Percentiles rank a stretch among this genome's conserved stretches.
Conservation (phyloP, 1,140 invertebrate genomes). For the Magallana gigas region DNA sequence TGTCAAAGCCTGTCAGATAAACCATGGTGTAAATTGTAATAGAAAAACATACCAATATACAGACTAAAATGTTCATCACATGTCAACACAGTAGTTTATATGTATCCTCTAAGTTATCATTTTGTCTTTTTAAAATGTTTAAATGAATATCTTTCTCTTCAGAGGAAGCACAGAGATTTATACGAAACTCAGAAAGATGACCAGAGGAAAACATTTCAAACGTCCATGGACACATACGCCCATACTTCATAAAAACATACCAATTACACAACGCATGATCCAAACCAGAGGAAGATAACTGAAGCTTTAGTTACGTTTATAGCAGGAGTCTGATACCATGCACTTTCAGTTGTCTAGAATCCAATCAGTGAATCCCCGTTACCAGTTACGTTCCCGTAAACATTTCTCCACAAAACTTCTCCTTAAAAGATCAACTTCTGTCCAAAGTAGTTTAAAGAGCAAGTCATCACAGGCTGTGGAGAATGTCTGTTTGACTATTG, state of each 20-base stretch:
- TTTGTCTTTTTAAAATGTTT: not conserved
- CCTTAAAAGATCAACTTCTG: slow-evolving; percentile 29
- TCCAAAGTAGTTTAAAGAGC: slow-evolving; percentile 33
- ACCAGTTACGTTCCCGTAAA: too few relatives aligned
- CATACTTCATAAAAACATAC: not conserved
- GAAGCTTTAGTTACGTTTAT: slow-evolving; percentile 26
- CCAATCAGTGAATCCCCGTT: slow-evolving; percentile 42
- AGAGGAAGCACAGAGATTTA: slow-evolving; percentile 21
- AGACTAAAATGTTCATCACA: not conserved
- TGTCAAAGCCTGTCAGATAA: not conserved
- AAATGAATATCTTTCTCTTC: slow-evolving; percentile 6
- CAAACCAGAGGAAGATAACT: slow-evolving; percentile 33
- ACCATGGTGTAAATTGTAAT: not conserved
- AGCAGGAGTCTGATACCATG: slow-evolving; percentile 34
- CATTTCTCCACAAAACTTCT: slow-evolving; percentile 48
- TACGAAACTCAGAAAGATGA: not conserved
- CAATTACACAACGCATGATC: slow-evolving; percentile 39
- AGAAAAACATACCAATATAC: too few relatives aligned
- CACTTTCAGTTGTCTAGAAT: slow-evolving; percentile 43
- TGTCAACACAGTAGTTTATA: not conserved
- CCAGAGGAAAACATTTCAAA: not conserved
- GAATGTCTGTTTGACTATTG: slow-evolving; percentile 49
- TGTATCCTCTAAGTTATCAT: too few relatives aligned
- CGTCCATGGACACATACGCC: not conserved
- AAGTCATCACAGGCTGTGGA: slow-evolving; percentile 38